Conservation (phyloP, 2,113 vertebrate species). For the Mastomys coucha region DNA sequence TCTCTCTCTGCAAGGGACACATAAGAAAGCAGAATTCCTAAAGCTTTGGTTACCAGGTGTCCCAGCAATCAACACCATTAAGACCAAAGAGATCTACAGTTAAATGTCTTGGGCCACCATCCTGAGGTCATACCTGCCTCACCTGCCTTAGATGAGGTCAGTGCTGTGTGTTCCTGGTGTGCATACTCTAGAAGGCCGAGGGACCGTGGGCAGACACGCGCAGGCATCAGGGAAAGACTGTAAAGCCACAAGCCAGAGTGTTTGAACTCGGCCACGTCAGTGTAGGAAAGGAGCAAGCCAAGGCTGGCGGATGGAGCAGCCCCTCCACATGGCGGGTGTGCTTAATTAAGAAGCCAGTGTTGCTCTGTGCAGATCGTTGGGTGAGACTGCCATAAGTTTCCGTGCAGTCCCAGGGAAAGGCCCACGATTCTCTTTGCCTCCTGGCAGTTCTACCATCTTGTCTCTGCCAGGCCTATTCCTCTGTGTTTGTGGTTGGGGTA, state of each 20-base stretch:
- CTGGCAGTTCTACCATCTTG: fast-evolving
- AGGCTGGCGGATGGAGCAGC: background rate
- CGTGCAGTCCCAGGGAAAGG: background rate
- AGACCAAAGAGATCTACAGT: background rate
- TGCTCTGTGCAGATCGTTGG: background rate
- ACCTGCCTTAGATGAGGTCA: background rate
- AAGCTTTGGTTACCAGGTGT: background rate
- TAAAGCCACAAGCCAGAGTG: fast-evolving
- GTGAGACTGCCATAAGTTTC: background rate
- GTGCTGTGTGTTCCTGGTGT: fast-evolving
- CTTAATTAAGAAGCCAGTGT: background rate
- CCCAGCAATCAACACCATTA: background rate
- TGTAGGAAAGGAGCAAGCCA: background rate
- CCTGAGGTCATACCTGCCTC: background rate
- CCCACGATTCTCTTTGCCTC: background rate
- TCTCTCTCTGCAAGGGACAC: background rate
- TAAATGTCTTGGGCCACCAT: background rate
- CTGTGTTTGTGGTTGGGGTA: fast-evolving
- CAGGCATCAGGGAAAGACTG: background rate
- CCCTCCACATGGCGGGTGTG: background rate
- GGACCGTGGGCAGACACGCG: fast-evolving
- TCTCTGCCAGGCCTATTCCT: background rate
- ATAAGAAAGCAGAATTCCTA: background rate
- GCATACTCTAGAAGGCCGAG: fast-evolving
- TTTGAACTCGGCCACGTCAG: background rate